Base-by-base conservation (phyloP, 2,888 invertebrate species). In the Cinara cedri region DNA sequence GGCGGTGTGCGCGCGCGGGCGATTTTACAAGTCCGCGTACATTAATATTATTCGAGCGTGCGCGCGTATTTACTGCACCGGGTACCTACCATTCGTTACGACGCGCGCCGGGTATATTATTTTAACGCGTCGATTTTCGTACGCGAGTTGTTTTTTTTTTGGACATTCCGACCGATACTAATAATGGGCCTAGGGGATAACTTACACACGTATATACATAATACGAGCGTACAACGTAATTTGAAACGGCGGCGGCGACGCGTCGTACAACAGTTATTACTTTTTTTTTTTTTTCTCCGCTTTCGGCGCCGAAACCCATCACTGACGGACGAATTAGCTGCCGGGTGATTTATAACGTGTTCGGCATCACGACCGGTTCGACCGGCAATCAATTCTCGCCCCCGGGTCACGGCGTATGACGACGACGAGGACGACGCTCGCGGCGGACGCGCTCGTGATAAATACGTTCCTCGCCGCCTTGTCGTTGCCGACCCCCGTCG, bases 341-440 rank as follows among this genome's bases (percentile, higher is more conserved):
- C 68, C 42, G 60, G 78, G 70, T 78, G 78, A 78, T 78, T 78
- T 78, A 78, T 78, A 78, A 78, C 68, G 78, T 78, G 78, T 78
- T 78, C 68, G 51, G 70, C 70, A 78, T 78, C 78, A 78, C 78
- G 78, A 78, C 78, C 78, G 78, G 78, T 78, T 78, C 78, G 78
- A 70, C 78, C 51, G 78, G 70, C 78, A 70, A 78, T 78, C 78
- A 70, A 78, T 78, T 78, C 78, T 78, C 60, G 70, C 70, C 34
- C n/a, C 78, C 51, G 9, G 60, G 68, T 68, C 76, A n/a, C 55
- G 66, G 57, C 34, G 34, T 34, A 34, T 6, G n/a, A n/a, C n/a
- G n/a, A n/a, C n/a, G n/a, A n/a, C n/a, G n/a, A n/a, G n/a, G n/a
- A 68, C 46, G 68, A 16, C 0, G 9, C 63, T 60, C 51, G 63